Evolutionary conservation across 92 coral and sea anemone species (phyloP), one percentile per base, ranked within the genome.

Genomic region (Epizoanthus ramosus): DNA sequence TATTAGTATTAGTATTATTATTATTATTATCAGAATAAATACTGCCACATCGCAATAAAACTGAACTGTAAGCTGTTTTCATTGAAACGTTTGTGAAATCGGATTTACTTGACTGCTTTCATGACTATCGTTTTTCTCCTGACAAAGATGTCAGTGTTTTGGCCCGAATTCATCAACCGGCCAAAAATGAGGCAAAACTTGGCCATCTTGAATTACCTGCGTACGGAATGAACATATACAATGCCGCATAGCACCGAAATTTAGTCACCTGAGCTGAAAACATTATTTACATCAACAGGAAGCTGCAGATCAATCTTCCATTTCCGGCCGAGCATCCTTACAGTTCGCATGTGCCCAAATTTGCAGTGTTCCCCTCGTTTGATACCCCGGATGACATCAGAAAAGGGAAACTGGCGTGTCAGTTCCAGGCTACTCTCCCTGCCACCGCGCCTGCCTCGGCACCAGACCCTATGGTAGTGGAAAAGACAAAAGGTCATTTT

Each of bases 301-400:
- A 80, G 73, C 75, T 84, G 23, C 91, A 89, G 47, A 92, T 95
- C 60, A 91, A 86, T 3, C 80, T 90, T 53, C 92, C 92, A 25
- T 95, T 95, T 76, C 95, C 98, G 33, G 89, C 94, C 58, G 96
- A 93, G 66, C 98, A 91, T 24, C 98, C 98, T 0, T 90, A 93
- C 81, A 84, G 90, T 74, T 95, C 98, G 6, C 98, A 95, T 85
- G 80, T 83, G 35, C 80, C 98, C 68, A 91, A 87, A 59, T 83
- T 87, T 59, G 96, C 95, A 6, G 89, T 93, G 58, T 95, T 95
- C 50, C 98, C 98, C 13, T 84, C 87, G 4, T 91, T 90, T 56
- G 96, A 95, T 45, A 88, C 96, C n/a, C 98, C 94, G 8, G 96
- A 91, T 84, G 98, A 93, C 92, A 85, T 86, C 87, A 92, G 91